Base-by-base conservation (phyloP, 2,888 invertebrate genomes). In the Chrysolina haemoptera region DNA sequence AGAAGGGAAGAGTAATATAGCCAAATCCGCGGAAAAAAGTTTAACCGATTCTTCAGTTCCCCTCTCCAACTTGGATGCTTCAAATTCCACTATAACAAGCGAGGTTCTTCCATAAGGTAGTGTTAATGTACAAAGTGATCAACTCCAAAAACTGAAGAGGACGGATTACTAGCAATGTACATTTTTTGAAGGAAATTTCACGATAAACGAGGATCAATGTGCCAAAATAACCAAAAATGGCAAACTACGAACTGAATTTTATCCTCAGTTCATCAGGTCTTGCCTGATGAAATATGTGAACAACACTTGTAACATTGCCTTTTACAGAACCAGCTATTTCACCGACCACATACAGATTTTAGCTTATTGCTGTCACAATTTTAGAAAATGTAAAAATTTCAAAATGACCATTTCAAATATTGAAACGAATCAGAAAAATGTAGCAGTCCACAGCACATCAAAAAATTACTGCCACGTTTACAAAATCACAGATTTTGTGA, bases 381-480 rank as follows among this genome's bases (percentile, higher is more conserved):
- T 35, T 27, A 65, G 48, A 20, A 65, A 65, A 48, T 65, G 65
- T 27, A 65, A 65, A 65, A 46, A 65, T 65, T 65, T 65, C 27
- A 65, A 18, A n/a, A 46, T 65, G 9, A 22, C 0, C 41, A 64
- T 64, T 8, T 8, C 18, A 41, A 1, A 41, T 40, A 11, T 16
- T 41, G 8, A 12, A 8, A 14, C 10, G 1, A 46, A 9, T 64
- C 22, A 62, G 10, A 64, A 16, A 16, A 40, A 43, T 0, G 64
- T 64, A n/a, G 11, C 41, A 64, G 64, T 64, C 11, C 41, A 43
- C 18, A 64, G 64, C 18, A 64, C 43, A n/a, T 64, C 64, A n/a
- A 18, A 16, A 41, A 41, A 64, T 46, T 64, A 64, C 3, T 64
- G 64, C 6, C 48, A 65, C 27, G 5, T 18, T n/a, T 65, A 65